Percentiles rank a stretch among this genome's conserved stretches.
Evolutionary conservation across 2,888 invertebrate genomes (phyloP).

Genomic region (Schrankia costaestrigalis): DNA sequence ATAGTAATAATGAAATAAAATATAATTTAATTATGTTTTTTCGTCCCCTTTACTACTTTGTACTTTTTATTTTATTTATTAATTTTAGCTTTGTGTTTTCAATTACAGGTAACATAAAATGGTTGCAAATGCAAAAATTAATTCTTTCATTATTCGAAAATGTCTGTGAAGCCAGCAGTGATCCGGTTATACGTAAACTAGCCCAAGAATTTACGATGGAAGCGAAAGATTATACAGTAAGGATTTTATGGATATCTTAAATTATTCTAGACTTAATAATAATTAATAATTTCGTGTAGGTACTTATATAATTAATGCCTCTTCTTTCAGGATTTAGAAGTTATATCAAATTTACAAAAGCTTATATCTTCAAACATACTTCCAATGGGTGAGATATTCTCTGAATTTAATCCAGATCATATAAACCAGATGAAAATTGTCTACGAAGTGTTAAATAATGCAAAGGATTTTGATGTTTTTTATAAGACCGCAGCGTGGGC

Average conservation of each 20-base stretch:
- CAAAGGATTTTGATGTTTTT: slow-evolving; percentile 81
- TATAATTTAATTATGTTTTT: too few relatives aligned
- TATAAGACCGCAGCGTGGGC: slow-evolving; percentile 80
- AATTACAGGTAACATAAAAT: slow-evolving; percentile 54
- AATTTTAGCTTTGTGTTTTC: slow-evolving; percentile 14
- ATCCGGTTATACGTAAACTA: slow-evolving; percentile 42
- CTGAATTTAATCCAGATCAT: slow-evolving; percentile 57
- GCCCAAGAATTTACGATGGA: slow-evolving; percentile 54
- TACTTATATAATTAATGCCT: background rate
- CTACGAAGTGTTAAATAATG: slow-evolving; percentile 75
- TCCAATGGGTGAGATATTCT: slow-evolving; percentile 62
- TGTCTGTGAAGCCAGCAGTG: slow-evolving; percentile 59
- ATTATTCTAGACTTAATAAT: too few relatives aligned
- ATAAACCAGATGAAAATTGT: slow-evolving; percentile 53
- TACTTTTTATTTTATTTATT: background rate
- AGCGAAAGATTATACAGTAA: slow-evolving; percentile 57
- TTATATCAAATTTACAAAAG: slow-evolving; percentile 46
- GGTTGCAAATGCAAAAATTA: slow-evolving; percentile 60
- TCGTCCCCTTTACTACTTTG: background rate
- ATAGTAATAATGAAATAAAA: too few relatives aligned
- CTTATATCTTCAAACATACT: slow-evolving; percentile 51
- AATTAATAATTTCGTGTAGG: too few relatives aligned
- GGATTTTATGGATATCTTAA: background rate
- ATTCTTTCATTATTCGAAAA: slow-evolving; percentile 66
- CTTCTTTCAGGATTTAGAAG: slow-evolving; percentile 53